A percentile compares a stretch with the other conserved stretches of the same genome.
Conservation (phyloP, 2,797 vertebrate genomes). For the Petrocephalus schoutedeni region DNA sequence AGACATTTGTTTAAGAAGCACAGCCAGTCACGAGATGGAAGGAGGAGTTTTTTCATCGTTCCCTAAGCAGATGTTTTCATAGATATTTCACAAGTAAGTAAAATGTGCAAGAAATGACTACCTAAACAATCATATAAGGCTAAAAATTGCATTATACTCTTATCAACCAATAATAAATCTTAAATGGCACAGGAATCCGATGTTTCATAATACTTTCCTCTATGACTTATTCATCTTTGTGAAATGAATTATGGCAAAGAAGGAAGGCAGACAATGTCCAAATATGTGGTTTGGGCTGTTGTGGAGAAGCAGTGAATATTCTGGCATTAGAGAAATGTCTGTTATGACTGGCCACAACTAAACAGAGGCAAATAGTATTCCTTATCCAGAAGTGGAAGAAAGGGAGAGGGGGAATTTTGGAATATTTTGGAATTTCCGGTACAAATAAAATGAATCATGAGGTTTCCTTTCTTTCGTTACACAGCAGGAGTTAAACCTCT, state of each 20-base stretch:
- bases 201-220: neutral
- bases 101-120: neutral
- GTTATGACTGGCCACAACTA: constrained; percentile 19
- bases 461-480: neutral
- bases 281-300: constrained; percentile 14
- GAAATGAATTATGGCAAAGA: neutral
- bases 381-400: constrained; percentile 9
- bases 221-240: neutral
- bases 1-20: neutral
- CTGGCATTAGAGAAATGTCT: constrained; percentile 11
- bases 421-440: neutral
- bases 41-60: neutral
- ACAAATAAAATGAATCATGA: neutral
- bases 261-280: neutral
- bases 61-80: neutral
- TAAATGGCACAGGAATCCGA: neutral
- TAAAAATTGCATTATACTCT: neutral
- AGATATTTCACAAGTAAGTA: neutral
- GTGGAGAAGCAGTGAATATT: constrained; percentile 16
- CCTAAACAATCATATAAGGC: neutral
- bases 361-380: constrained; percentile 19
- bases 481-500: neutral
- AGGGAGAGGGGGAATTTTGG: neutral
- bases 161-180: neutral
- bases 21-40: neutral